Conservation (phyloP, 2,888 invertebrate genomes). For the Dexiosoma caninum region DNA sequence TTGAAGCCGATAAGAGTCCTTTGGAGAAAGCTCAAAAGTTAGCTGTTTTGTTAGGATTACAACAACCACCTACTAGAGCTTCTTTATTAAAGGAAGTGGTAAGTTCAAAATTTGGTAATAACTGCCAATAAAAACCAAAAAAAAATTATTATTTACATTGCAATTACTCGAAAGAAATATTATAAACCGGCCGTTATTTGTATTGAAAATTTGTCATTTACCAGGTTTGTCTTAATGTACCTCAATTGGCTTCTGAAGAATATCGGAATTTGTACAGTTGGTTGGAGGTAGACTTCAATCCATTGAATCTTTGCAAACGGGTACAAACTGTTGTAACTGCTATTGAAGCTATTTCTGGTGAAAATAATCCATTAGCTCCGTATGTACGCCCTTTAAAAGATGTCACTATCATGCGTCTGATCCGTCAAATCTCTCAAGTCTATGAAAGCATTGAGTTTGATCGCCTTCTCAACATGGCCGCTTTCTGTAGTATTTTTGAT, state of each 20-base stretch:
- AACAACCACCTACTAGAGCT: slow-evolving; percentile 93
- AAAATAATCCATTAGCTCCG: slow-evolving; percentile 85
- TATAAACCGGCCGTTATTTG: no score
- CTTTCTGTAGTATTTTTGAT: slow-evolving; percentile 91
- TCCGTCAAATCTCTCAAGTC: slow-evolving; percentile 94
- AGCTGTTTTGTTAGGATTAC: slow-evolving; percentile 91
- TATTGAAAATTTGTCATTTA: not conserved
- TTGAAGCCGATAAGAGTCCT: slow-evolving; percentile 98
- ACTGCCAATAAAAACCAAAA: no score
- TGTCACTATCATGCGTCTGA: slow-evolving; percentile 92
- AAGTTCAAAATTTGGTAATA: no score
- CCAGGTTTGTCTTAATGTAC: slow-evolving; percentile 89
- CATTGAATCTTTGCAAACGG: slow-evolving; percentile 89
- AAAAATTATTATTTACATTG: no score
- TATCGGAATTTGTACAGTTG: slow-evolving; percentile 93
- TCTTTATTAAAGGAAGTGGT: slow-evolving; percentile 90
- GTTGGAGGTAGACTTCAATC: slow-evolving; percentile 98
- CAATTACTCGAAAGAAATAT: no score
- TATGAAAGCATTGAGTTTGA: slow-evolving; percentile 96
- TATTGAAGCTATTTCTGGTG: slow-evolving; percentile 82
- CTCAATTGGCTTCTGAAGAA: slow-evolving; percentile 90
- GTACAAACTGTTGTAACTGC: slow-evolving; percentile 89
- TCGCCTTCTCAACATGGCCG: slow-evolving; percentile 89
- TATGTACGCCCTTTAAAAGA: slow-evolving; percentile 93
- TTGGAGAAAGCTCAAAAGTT: slow-evolving; percentile 96